Base-by-base conservation (phyloP, 2,797 vertebrate species). In the Tangara arthus region DNA sequence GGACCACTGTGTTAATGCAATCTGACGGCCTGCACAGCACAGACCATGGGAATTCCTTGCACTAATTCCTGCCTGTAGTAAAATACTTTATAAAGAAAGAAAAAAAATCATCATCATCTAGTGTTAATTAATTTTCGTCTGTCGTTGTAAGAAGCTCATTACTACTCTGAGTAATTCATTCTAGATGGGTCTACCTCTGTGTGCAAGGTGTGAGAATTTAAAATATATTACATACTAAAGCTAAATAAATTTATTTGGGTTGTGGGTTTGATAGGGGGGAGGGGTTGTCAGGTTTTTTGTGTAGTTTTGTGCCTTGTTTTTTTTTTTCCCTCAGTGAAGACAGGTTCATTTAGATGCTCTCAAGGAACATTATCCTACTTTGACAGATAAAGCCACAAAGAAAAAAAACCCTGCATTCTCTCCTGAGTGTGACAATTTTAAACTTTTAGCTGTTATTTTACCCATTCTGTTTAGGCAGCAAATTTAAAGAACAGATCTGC, bases 1-100 rank as follows among this genome's bases (percentile, higher is more conserved):
- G 63, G 94, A 96, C 70, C 35, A 39, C n/a, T n/a, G 83, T 65
- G 63, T 90, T 95, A 95, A 94, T 65, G 77, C 12, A 84, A 90
- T 89, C 83, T 82, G 78, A 66, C 70, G 0, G 2, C 50, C 73
- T 72, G 70, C 41, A 56, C 52, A 82, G 70, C 63, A 61, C 35
- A 72, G 52, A 59, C 50, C 59, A 22, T 34, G 44, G 44, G 63
- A 64, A 69, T 72, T 84, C 44, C 63, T 93, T 72, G 42, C 39
- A 72, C 28, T 81, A 52, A 44, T 72, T 94, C 55, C 59, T 72
- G 35, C 18, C 18, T 27, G 11, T 42, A 52, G 9, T 68, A 27
- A 94, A 78, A 65, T 20, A 19, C 3, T 85, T 63, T n/a, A 57
- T 57, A 63, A 47, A 60, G 8, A 59, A 50, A 32, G 35, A 18